Evolutionary conservation across 2,797 vertebrate species (phyloP).

Genomic region (Sebastes trivittatus): DNA sequence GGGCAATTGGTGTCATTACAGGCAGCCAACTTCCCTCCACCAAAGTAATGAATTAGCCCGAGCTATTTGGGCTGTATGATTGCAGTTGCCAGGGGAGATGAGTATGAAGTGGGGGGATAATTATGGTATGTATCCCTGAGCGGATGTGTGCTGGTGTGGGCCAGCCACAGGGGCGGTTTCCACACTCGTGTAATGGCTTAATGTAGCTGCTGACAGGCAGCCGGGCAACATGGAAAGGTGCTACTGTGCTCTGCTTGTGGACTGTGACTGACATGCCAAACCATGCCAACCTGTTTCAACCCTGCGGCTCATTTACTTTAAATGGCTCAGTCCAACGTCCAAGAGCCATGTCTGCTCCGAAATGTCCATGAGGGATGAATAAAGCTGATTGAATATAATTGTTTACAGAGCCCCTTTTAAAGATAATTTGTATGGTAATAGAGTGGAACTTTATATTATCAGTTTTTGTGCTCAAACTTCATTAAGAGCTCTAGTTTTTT

Average conservation of each 20-base stretch:
- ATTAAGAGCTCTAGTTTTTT: constrained; percentile 52
- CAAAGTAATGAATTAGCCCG: constrained; percentile 93
- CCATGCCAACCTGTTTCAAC: constrained; percentile 57
- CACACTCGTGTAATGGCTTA: constrained; percentile 75
- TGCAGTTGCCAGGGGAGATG: constrained; percentile 91
- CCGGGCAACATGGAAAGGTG: constrained; percentile 73
- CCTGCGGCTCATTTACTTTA: constrained; percentile 62
- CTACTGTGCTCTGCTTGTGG: constrained; percentile 75
- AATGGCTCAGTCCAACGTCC: constrained; percentile 47
- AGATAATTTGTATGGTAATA: constrained; percentile 51
- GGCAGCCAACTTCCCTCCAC: constrained; percentile 92
- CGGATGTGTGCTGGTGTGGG: constrained; percentile 74
- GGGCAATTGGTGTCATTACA: constrained; percentile 98
- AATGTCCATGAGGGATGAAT: constrained; percentile 47
- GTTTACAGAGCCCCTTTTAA: constrained; percentile 53
- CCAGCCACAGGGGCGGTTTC: constrained; percentile 62
- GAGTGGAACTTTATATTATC: constrained; percentile 57
- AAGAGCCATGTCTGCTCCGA: constrained; percentile 38
- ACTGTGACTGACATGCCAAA: constrained; percentile 65
- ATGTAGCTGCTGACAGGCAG: constrained; percentile 74
- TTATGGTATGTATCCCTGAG: constrained; percentile 77
- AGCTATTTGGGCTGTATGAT: constrained; percentile 91
- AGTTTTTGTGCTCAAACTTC: constrained; percentile 58
- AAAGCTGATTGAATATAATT: constrained; percentile 53
- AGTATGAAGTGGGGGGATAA: constrained; percentile 85